phyloP scores from a whole-genome alignment of 2,888 invertebrate species.

The Callyntrura guangdongensis region DNA sequence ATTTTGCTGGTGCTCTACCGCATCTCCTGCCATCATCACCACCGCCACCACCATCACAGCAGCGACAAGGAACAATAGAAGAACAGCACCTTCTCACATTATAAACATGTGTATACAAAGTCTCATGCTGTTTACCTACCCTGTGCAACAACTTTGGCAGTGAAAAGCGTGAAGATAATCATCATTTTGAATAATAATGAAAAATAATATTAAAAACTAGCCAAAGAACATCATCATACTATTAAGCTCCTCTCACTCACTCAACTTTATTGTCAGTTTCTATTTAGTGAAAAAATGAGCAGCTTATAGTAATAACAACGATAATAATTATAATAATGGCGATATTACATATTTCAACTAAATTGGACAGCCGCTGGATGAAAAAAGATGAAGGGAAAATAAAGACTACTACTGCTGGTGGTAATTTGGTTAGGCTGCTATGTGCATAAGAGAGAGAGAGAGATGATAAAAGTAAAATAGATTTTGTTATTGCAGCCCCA shows the following conservation, averaged over 20 bases:
- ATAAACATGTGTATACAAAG: constrained; percentile 39
- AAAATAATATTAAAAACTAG: constrained; percentile 54
- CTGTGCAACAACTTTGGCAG: constrained; percentile 72
- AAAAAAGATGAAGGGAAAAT: constrained; percentile 37
- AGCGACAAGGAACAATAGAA: constrained; percentile 22
- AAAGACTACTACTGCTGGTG: constrained; percentile 12
- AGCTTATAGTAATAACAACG: constrained; percentile 70
- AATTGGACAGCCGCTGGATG: constrained; percentile 77
- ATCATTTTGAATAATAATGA: constrained; percentile 72
- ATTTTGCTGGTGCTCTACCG: constrained; percentile 76
- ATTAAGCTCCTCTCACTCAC: constrained; percentile 37
- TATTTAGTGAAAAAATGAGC: constrained; percentile 72
- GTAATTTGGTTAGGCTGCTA: not conserved
- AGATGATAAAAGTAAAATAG: constrained; percentile 28
- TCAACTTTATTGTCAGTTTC: constrained; percentile 75
- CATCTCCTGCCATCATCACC: constrained; percentile 41
- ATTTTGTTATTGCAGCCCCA: constrained; percentile 16
- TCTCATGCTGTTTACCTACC: constrained; percentile 77
- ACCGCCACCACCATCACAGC: constrained; percentile 4
- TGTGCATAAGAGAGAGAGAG: not conserved
- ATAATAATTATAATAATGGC: constrained; percentile 76
- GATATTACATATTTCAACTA: constrained; percentile 78
- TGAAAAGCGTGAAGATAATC: constrained; percentile 79
- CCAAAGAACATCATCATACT: constrained; percentile 59
- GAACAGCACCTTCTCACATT: constrained; percentile 54